Evolutionary conservation across 2,888 invertebrate species (phyloP).

Genomic region (Tipula helvola): DNA sequence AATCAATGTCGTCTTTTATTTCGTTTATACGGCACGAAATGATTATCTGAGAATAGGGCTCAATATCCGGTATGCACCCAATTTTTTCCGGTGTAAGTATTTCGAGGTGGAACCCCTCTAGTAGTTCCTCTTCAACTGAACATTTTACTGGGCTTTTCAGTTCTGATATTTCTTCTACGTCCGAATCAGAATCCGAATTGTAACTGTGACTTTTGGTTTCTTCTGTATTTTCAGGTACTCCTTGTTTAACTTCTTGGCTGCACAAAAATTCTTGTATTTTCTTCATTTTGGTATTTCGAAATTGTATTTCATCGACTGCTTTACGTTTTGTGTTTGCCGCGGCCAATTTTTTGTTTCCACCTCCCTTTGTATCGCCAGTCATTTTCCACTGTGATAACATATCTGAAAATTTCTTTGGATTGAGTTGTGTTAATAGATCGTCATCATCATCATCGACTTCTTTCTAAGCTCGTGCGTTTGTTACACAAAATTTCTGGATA

Average conservation of each 20-base stretch:
- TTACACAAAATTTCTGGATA: background rate
- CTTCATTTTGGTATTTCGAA: slow-evolving; percentile 26
- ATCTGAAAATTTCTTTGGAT: slow-evolving; percentile 26
- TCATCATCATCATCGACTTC: slow-evolving; percentile 19
- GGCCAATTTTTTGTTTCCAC: slow-evolving; percentile 16
- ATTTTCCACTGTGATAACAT: slow-evolving; percentile 32
- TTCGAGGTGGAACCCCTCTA: background rate
- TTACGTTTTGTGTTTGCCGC: slow-evolving; percentile 24
- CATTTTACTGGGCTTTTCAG: background rate
- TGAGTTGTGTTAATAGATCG: slow-evolving; percentile 37
- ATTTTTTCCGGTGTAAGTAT: background rate
- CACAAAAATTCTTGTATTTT: slow-evolving; percentile 30
- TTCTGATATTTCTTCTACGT: background rate
- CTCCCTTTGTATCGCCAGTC: slow-evolving; percentile 26
- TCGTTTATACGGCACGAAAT: background rate
- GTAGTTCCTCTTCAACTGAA: background rate
- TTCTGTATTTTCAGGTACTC: background rate
- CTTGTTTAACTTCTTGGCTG: slow-evolving; percentile 22
- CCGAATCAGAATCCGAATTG: slow-evolving; percentile 17
- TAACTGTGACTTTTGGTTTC: slow-evolving; percentile 13
- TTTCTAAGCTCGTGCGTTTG: slow-evolving; percentile 15
- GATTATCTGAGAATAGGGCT: slow-evolving; percentile 16
- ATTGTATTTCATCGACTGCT: slow-evolving; percentile 23
- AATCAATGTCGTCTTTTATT: background rate
- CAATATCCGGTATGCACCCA: background rate